Conservation (phyloP, 1,140 invertebrate genomes). For the Habropoda laboriosa region DNA sequence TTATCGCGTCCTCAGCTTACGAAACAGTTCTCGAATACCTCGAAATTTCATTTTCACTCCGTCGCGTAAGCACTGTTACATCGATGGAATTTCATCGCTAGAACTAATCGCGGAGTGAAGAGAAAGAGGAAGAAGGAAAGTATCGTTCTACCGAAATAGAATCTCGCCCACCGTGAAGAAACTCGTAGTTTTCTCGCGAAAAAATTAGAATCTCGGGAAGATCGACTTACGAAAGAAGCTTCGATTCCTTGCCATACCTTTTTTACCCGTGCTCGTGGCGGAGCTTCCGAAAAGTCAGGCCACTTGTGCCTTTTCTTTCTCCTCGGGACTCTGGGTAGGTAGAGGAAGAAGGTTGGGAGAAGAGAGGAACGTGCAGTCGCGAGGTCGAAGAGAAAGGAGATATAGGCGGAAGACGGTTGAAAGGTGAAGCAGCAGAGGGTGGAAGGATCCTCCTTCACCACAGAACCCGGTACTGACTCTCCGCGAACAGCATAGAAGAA, state of each 20-base stretch:
- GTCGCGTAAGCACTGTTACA: neutral
- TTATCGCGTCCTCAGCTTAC: neutral
- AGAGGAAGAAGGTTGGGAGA: neutral
- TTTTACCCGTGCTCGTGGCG: conserved; percentile 3
- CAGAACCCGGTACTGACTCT: too few species aligned
- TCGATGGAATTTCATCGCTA: neutral
- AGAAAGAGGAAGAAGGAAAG: neutral
- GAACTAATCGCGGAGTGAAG: neutral
- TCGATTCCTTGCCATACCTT: conserved; percentile 42
- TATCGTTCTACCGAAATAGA: neutral
- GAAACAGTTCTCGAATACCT: neutral
- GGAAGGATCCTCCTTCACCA: too few species aligned
- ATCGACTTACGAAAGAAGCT: conserved; percentile 35
- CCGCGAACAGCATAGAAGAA: neutral
- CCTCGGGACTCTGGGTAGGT: neutral
- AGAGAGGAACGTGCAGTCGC: conserved; percentile 4
- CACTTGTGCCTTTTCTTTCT: conserved; percentile 8
- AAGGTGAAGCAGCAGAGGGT: neutral
- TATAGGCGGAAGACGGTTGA: neutral
- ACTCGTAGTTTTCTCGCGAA: neutral
- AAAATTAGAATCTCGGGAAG: conserved; percentile 46
- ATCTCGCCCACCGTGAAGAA: too few species aligned
- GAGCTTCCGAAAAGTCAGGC: conserved; percentile 47
- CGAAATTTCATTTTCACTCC: too few species aligned
- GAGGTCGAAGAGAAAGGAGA: neutral